Base-by-base conservation (phyloP, 2,888 invertebrate species). In the Lasioglossum pauxillum region DNA sequence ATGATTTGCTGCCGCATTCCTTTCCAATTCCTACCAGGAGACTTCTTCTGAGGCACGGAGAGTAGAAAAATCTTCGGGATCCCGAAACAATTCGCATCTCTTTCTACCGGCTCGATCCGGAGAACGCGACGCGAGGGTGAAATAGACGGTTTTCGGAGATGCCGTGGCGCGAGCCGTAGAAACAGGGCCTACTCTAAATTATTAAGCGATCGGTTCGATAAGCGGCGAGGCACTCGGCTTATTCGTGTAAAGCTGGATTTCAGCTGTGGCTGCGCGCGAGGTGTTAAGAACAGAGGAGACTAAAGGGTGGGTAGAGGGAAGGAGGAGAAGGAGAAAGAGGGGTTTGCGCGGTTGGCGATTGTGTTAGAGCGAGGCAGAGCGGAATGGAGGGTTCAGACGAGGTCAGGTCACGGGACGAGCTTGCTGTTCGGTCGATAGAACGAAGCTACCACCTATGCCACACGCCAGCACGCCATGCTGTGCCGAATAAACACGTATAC, bases 401-500 rank as follows among this genome's bases (percentile, higher is more conserved):
- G 95, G 95, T 95, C 95, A 95, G 95, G 95, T 95, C 95, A 95
- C 93, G 93, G 93, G 91, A 93, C 94, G 94, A 93, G 93, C 84
- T 86, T 85, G 81, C 60, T 79, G 84, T 69, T 83, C 88, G 93
- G 92, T 93, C 93, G 92, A 92, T 93, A 92, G 90, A 92, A 93
- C 92, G 91, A 89, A 90, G 89, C 90, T 90, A 91, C 89, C 90
- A 86, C 88, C 88, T 89, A 88, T 87, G 85, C 89, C 86, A 83
- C 80, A 84, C 86, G 86, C 67, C 76, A 79, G 71, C 80, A 73
- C 79, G 80, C 78, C 83, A 44, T 82, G 67, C 86, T 81, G 83
- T 89, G 87, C 87, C 87, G 89, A 85, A 89, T 85, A 88, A 90
- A 84, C 88, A 83, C 67, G 80, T 89, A 84, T 78, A 82, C 82